Conservation (phyloP, 2,888 invertebrate species). For the Fragum whitleyi region DNA sequence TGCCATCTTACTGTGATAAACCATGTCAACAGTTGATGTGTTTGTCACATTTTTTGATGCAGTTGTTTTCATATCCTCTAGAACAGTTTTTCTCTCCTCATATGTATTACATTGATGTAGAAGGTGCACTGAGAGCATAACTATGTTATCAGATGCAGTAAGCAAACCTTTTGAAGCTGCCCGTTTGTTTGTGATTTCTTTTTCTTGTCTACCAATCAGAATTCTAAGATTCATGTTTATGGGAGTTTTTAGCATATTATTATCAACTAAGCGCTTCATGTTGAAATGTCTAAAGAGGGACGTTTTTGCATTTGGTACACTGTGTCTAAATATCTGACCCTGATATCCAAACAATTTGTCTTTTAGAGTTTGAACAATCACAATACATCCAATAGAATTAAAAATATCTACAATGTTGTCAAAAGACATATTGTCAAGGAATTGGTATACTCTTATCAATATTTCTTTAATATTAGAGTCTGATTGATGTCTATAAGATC, state of each 20-base stretch:
- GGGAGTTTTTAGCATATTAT: neutral
- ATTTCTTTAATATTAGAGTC: neutral
- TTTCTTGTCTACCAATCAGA: neutral
- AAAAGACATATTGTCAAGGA: neutral
- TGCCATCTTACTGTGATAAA: slow-evolving; percentile 11
- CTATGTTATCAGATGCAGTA: neutral
- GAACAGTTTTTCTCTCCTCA: neutral
- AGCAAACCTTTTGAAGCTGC: too few relatives aligned
- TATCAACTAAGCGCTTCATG: neutral
- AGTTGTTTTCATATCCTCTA: neutral
- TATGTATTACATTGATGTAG: neutral
- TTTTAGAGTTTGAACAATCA: neutral
- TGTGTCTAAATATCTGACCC: neutral
- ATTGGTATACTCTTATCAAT: neutral
- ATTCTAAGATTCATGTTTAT: neutral
- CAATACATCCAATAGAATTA: neutral
- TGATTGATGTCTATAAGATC: neutral
- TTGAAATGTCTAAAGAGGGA: neutral
- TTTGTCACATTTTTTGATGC: neutral
- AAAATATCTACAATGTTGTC: neutral
- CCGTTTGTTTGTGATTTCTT: neutral
- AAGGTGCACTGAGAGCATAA: neutral
- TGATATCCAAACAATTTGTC: neutral
- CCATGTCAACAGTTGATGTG: neutral
- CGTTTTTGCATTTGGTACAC: neutral